phyloP scores from a whole-genome alignment of 2,797 vertebrate species.

The Amblyopsis hoosieri region DNA sequence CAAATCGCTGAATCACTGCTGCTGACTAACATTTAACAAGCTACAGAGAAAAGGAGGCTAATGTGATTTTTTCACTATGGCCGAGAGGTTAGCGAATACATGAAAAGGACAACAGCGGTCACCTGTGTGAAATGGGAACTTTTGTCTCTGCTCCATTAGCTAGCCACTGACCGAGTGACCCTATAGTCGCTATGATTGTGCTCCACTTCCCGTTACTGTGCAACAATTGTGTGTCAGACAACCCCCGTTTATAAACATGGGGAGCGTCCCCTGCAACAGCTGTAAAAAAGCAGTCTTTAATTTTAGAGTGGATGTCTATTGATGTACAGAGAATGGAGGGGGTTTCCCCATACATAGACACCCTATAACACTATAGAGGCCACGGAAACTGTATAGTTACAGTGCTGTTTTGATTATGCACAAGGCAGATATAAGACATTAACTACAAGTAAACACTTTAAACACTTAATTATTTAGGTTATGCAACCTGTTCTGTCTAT shows the following conservation, averaged over 20 bases:
- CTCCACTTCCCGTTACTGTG: slow-evolving; percentile 51
- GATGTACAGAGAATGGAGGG: slow-evolving; percentile 44
- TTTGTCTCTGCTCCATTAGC: slow-evolving; percentile 39
- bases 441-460: neutral
- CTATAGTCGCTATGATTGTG: slow-evolving; percentile 38
- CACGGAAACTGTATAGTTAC: neutral
- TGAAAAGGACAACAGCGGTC: slow-evolving; percentile 57
- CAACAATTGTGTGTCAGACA: slow-evolving; percentile 61
- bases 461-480: slow-evolving; percentile 6
- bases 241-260: slow-evolving; percentile 78
- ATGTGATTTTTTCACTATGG: slow-evolving; percentile 17
- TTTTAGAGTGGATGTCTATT: slow-evolving; percentile 70
- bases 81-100: slow-evolving; percentile 44
- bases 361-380: neutral
- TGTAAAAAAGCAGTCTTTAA: slow-evolving; percentile 61
- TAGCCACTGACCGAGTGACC: slow-evolving; percentile 51
- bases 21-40: slow-evolving; percentile 17
- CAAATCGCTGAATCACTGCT: too few relatives aligned
- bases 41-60: slow-evolving; percentile 13
- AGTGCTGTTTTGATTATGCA: neutral
- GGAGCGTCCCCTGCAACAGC: slow-evolving; percentile 70
- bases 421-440: neutral
- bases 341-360: slow-evolving; percentile 24
- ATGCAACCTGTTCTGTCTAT: neutral
- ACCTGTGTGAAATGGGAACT: slow-evolving; percentile 68